These are phyloP conservation scores for Caenorhabditis elegans DNA, from an alignment of 1,140 invertebrate genomes.

Conservation along the genomic window WBcel235 BX284603.4:7394501-7395000, in stretches of 20 bases:
- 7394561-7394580: slow-evolving; percentile 61
- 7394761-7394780: slow-evolving; percentile 64
- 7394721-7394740: slow-evolving; percentile 62
- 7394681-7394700: slow-evolving; percentile 63
- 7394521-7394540: slow-evolving; percentile 65
- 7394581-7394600: slow-evolving; percentile 60
- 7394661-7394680: too few relatives aligned
- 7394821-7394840: slow-evolving; percentile 66
- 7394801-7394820: slow-evolving; percentile 65
- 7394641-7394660: neutral
- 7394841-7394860: slow-evolving; percentile 65
- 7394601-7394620: slow-evolving; percentile 66
- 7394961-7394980: too few relatives aligned
- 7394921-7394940: too few relatives aligned
- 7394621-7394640: slow-evolving; percentile 63
- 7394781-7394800: slow-evolving; percentile 66
- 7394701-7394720: slow-evolving; percentile 67
- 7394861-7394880: slow-evolving; percentile 65
- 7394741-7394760: slow-evolving; percentile 66
- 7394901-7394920: slow-evolving; percentile 63
- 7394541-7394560: slow-evolving; percentile 66
- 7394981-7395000: too few relatives aligned
- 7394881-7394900: slow-evolving; percentile 58
- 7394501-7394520: slow-evolving; percentile 62
- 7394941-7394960: too few relatives aligned